A percentile compares a stretch with the other conserved stretches of the same genome.
phyloP scores from a whole-genome alignment of 2,797 vertebrate species.

The Nyctibius grandis region DNA sequence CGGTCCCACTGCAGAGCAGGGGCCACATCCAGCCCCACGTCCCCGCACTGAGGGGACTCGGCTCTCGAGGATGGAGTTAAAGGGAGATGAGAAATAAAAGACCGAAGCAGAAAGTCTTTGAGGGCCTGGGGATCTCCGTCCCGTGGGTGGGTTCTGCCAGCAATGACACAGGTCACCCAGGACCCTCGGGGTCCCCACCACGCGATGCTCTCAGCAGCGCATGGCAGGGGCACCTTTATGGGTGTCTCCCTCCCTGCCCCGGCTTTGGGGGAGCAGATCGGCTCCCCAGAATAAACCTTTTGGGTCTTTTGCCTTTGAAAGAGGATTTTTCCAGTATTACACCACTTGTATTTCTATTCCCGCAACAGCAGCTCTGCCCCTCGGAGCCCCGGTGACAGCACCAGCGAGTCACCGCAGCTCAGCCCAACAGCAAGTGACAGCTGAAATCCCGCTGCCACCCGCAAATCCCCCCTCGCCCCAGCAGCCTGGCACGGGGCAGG shows the following conservation, averaged over 20 bases:
- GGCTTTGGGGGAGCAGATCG: not conserved
- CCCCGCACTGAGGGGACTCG: not conserved
- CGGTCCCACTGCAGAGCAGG: not conserved
- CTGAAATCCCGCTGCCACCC: not conserved
- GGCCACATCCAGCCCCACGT: not conserved
- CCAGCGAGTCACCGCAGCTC: conserved; percentile 35
- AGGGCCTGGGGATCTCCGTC: not conserved
- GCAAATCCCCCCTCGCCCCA: not conserved
- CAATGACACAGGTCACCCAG: not conserved
- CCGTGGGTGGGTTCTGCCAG: accelerated
- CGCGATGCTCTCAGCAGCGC: not conserved
- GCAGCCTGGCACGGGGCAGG: not conserved
- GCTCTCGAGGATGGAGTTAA: not conserved
- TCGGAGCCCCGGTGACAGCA: conserved; percentile 3
- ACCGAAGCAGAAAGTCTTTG: not conserved
- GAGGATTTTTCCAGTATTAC: not conserved
- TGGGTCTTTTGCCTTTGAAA: not conserved
- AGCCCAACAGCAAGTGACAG: conserved; percentile 49
- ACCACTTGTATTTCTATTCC: not conserved
- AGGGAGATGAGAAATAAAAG: not conserved
- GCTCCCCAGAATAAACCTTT: not conserved
- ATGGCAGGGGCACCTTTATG: not conserved
- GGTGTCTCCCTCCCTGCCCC: not conserved
- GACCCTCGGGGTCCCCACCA: not conserved
- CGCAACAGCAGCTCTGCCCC: conserved; percentile 8